Evolutionary conservation across 1,140 invertebrate species (phyloP), one percentile per base, ranked within the genome.

Genomic region (Zaprionus taronus): DNA sequence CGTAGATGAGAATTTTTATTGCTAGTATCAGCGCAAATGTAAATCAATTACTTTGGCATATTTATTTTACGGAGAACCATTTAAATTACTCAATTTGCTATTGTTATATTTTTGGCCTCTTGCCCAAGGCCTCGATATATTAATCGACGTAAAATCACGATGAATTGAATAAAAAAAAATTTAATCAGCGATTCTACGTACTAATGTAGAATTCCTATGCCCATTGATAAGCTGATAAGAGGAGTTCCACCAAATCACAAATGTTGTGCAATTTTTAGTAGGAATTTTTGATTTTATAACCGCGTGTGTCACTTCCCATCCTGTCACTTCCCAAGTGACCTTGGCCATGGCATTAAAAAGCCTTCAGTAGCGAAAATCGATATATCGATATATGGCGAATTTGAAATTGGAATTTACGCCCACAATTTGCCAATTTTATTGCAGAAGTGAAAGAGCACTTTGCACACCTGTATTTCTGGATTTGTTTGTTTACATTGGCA

Each of bases 401-500:
- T 58, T 38, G 1, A 38, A 34, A 36, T 58, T 17, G 41, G 41
- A 47, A 9, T 47, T 17, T 17, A 17, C n/a, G 41, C 41, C 41
- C 41, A 47, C 41, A 17, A 17, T 17, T n/a, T 44, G 15, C 22
- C 38, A 15, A 38, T 41, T n/a, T n/a, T 2, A 47, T 17, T 9
- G 17, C 7, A 17, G 41, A 47, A 47, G 6, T 17, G 6, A 17
- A 24, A 51, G 11, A 51, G 47, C 36, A 66, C 12, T 47, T 57
- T 34, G 31, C 9, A 57, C 62, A 72, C 12, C 55, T 51, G 31
- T 72, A 41, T 72, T 65, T 53, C 24, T 20, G 26, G 65, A 15
- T 81, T 49, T 67, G 47, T 69, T 83, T 86, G 80, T 86, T 86
- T 86, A 86, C 70, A 49, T 77, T 74, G 62, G 64, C 69, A 83